These are phyloP conservation scores for Masticophis lateralis DNA, from an alignment of 2,797 vertebrate genomes.

Conservation along the genomic window DNA sequence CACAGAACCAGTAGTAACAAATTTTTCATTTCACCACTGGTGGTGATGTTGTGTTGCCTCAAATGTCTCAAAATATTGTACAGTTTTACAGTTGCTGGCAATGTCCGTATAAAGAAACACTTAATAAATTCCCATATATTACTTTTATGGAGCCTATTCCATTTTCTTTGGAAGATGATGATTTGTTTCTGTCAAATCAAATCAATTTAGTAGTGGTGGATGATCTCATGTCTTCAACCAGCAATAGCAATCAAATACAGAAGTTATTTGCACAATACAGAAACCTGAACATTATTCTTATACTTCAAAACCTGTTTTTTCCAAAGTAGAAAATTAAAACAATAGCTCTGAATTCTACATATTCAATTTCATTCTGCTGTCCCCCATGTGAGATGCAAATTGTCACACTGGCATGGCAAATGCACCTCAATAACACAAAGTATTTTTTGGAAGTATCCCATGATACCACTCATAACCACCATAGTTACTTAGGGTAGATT, in stretches of 20 bases:
- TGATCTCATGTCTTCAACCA: not conserved
- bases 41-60: not conserved
- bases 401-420: not conserved
- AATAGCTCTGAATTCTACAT: not conserved
- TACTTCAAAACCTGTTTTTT: not conserved
- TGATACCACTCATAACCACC: not conserved
- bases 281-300: not conserved
- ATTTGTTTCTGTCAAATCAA: not conserved
- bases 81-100: not conserved
- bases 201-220: not conserved
- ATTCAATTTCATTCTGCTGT: not conserved
- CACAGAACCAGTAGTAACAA: too few relatives aligned
- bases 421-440: not conserved
- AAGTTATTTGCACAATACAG: not conserved
- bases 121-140: not conserved
- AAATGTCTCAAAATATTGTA: not conserved
- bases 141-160: not conserved
- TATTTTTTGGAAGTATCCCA: not conserved
- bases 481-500: not conserved
- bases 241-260: not conserved
- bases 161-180: not conserved
- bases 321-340: not conserved
- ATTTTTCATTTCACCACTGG: too few relatives aligned
- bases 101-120: not conserved
- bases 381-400: not conserved